These are phyloP conservation scores for Corythornis madagascariensis DNA, from an alignment of 2,113 vertebrate species.

Conservation along the genomic window DNA sequence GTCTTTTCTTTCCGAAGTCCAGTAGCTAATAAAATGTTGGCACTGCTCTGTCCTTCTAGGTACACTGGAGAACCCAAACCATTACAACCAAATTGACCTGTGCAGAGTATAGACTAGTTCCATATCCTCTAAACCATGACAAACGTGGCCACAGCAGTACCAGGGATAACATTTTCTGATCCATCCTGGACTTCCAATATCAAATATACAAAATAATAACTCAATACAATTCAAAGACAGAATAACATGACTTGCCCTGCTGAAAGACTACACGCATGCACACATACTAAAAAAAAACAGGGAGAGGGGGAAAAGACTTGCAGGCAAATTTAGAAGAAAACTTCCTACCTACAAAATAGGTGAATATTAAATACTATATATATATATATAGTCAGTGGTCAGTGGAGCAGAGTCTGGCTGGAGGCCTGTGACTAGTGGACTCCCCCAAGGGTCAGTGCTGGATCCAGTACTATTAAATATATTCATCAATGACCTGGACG, in stretches of 20 bases:
- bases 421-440: too few relatives aligned
- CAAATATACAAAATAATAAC: background rate
- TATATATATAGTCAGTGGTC: too few relatives aligned
- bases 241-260: background rate
- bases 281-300: accelerated
- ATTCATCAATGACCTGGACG: too few relatives aligned
- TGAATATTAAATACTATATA: background rate
- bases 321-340: background rate
- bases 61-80: background rate
- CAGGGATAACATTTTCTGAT: background rate
- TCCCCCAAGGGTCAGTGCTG: too few relatives aligned
- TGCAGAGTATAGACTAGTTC: background rate
- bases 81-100: background rate
- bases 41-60: background rate
- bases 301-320: accelerated
- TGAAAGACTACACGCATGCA: background rate
- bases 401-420: too few relatives aligned
- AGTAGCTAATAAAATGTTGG: background rate
- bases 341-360: background rate
- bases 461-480: too few relatives aligned
- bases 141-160: background rate
- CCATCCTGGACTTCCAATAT: background rate
- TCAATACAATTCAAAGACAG: background rate
- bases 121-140: background rate
- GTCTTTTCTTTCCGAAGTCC: background rate